These are phyloP conservation scores for Holocentrus rufus DNA, from an alignment of 2,797 vertebrate genomes.

Conservation along the genomic window DNA sequence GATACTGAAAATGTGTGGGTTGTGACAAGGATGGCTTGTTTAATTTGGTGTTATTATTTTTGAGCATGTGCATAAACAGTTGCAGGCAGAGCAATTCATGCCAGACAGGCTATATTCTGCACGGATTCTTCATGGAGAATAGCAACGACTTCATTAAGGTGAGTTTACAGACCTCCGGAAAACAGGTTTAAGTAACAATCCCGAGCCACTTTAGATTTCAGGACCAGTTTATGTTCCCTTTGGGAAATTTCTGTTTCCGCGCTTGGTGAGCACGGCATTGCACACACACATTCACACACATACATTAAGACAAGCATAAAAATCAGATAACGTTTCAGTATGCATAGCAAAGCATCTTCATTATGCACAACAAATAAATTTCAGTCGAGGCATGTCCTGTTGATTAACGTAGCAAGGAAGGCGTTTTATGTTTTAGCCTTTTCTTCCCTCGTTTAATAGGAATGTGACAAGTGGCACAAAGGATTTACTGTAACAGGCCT, in stretches of 20 bases:
- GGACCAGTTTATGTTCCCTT: no score
- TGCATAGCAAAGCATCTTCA: neutral
- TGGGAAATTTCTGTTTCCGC: conserved; percentile 1
- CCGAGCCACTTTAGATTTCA: no score
- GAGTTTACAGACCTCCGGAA: neutral
- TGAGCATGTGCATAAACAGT: neutral
- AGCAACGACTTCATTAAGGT: conserved; percentile 1
- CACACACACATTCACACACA: neutral
- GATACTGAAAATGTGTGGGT: neutral
- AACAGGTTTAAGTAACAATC: no score
- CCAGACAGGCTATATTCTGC: neutral
- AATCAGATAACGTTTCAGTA: no score
- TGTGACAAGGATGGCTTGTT: neutral
- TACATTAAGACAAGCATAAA: no score
- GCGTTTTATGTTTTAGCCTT: neutral
- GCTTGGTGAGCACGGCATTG: neutral
- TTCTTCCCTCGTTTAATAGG: conserved; percentile 17
- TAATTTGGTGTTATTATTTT: neutral
- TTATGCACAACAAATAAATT: neutral
- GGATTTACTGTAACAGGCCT: conserved; percentile 12
- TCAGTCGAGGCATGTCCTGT: no score
- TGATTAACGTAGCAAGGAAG: conserved; percentile 1
- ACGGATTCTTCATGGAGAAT: conserved; percentile 4
- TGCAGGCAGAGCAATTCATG: conserved; percentile 11
- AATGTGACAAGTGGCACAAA: conserved; percentile 11